phyloP scores from a whole-genome alignment of 1,140 invertebrate genomes.

The Drosophila setifemur region DNA sequence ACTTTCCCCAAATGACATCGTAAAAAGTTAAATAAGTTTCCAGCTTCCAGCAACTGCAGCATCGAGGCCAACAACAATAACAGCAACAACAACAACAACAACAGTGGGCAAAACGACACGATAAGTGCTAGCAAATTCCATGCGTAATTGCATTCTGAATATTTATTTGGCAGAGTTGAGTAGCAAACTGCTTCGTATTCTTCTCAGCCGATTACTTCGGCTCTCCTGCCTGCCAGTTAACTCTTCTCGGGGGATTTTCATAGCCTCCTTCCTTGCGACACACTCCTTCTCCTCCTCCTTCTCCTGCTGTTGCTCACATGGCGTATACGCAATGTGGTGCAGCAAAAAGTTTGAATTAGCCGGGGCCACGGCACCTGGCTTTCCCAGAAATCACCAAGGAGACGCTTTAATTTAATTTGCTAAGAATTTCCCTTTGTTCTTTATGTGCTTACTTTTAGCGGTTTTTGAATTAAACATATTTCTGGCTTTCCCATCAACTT shows the following conservation, averaged over 20 bases:
- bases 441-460: conserved; percentile 3
- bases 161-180: conserved; percentile 49
- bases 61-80: conserved; percentile 6
- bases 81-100: conserved; percentile 10
- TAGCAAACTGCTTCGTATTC: conserved; percentile 6
- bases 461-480: conserved; percentile 24
- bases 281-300: too few relatives aligned
- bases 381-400: conserved; percentile 24
- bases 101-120: conserved; percentile 43
- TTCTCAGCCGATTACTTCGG: neutral
- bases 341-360: neutral
- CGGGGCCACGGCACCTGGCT: neutral
- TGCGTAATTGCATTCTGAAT: conserved; percentile 76
- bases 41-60: conserved; percentile 3
- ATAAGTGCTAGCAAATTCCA: conserved; percentile 70
- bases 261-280: too few relatives aligned
- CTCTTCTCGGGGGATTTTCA: too few relatives aligned
- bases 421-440: conserved; percentile 5
- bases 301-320: neutral
- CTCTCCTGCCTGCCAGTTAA: neutral
- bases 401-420: conserved; percentile 36
- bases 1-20: conserved; percentile 73
- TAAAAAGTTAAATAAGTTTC: conserved; percentile 77
- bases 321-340: conserved; percentile 2
- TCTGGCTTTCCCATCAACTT: neutral